Conservation (phyloP, 1,140 invertebrate species). For the Pseudachorutes palmiensis region DNA sequence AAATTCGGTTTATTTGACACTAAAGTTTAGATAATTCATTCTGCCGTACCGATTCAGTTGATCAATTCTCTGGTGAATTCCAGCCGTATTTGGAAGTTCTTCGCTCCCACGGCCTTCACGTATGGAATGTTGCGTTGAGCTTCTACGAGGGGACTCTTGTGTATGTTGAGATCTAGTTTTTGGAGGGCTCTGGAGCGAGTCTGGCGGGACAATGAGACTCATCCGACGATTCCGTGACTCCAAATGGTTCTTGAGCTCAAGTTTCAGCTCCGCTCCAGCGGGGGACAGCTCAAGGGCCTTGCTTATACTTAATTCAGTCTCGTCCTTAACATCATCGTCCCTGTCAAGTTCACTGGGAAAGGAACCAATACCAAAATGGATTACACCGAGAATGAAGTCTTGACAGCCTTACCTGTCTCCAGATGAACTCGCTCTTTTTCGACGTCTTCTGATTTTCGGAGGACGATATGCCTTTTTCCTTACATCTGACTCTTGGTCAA, state of each 20-base stretch:
- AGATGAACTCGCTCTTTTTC: slow-evolving; percentile 39
- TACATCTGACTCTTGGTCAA: slow-evolving; percentile 47
- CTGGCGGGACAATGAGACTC: background rate
- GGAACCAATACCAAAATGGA: background rate
- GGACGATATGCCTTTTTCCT: slow-evolving; percentile 50
- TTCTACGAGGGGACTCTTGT: background rate
- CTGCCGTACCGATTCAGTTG: slow-evolving; percentile 55
- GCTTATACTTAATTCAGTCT: slow-evolving; percentile 22
- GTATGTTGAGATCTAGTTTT: background rate
- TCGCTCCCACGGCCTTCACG: slow-evolving; percentile 20
- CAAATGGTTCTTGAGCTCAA: slow-evolving; percentile 39
- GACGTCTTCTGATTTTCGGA: slow-evolving; percentile 46
- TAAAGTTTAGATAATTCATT: too few species aligned
- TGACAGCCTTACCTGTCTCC: slow-evolving; percentile 23
- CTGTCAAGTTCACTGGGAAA: slow-evolving; percentile 19
- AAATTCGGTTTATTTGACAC: background rate
- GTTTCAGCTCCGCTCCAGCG: slow-evolving; percentile 77
- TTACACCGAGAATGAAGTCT: background rate
- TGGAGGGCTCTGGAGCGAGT: background rate
- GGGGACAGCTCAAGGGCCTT: slow-evolving; percentile 71
- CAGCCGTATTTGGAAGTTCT: slow-evolving; percentile 15
- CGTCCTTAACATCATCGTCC: slow-evolving; percentile 2
- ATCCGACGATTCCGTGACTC: background rate
- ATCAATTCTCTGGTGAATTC: slow-evolving; percentile 49
- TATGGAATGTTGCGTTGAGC: slow-evolving; percentile 35